Percentiles rank a stretch among this genome's conserved stretches.
Conservation (phyloP, 2,113 vertebrate species). For the Gadus chalcogrammus region DNA sequence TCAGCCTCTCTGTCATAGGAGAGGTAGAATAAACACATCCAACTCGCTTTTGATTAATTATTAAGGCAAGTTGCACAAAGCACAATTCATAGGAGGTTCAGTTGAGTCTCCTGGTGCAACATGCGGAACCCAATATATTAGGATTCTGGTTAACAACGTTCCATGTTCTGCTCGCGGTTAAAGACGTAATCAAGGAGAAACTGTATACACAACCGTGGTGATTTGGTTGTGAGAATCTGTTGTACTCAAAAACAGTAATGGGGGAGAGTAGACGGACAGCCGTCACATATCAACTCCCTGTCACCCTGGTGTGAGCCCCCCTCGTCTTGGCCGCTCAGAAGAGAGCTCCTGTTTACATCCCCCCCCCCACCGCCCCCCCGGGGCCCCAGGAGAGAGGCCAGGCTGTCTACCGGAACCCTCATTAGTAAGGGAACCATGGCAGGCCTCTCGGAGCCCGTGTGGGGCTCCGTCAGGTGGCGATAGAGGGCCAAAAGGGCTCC, state of each 20-base stretch:
- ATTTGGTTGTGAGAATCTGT: not conserved
- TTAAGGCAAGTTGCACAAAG: slow-evolving; percentile 42
- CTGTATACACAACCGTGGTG: not conserved
- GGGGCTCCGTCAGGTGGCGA: slow-evolving; percentile 21
- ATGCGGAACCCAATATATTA: not conserved
- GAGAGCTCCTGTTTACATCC: slow-evolving; percentile 33
- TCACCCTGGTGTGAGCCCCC: slow-evolving; percentile 10
- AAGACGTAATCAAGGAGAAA: not conserved
- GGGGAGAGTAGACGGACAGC: slow-evolving; percentile 37
- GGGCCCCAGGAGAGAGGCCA: slow-evolving; percentile 35
- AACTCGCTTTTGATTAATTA: slow-evolving; percentile 60
- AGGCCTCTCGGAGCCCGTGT: slow-evolving; percentile 42
- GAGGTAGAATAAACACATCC: slow-evolving; percentile 42
- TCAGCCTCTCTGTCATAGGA: slow-evolving; percentile 31
- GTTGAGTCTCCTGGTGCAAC: too few relatives aligned
- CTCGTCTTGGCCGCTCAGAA: slow-evolving; percentile 20
- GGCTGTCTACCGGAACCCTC: slow-evolving; percentile 34
- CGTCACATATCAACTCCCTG: slow-evolving; percentile 28
- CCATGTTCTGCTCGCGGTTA: not conserved
- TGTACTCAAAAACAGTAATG: not conserved
- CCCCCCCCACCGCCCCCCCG: slow-evolving; percentile 2
- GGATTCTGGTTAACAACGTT: slow-evolving; percentile 31
- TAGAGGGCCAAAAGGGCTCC: slow-evolving; percentile 11
- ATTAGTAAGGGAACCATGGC: slow-evolving; percentile 65
- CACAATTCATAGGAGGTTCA: too few relatives aligned